These are phyloP conservation scores for Drosophila serrata DNA, from an alignment of 1,140 invertebrate species.

Conservation along the genomic window DNA sequence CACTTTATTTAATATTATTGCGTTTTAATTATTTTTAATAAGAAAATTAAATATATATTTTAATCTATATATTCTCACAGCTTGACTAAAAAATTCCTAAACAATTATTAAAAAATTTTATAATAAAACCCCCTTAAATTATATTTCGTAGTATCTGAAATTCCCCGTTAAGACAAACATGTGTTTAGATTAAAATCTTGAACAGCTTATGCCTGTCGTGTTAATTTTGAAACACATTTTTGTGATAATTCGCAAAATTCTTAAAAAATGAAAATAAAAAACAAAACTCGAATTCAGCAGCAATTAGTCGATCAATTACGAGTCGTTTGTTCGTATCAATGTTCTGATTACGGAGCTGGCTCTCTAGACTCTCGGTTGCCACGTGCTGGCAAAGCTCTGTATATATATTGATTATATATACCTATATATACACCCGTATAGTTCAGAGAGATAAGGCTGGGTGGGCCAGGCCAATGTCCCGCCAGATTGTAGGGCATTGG, in stretches of 20 bases:
- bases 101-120: not conserved
- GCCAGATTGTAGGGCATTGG: conserved; percentile 54
- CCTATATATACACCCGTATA: not conserved
- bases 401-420: not conserved
- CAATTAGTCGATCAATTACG: conserved; percentile 47
- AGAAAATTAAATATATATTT: too few relatives aligned
- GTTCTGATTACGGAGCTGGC: conserved; percentile 7
- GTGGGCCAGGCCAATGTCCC: conserved; percentile 21
- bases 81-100: too few relatives aligned
- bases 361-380: conserved; percentile 10
- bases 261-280: not conserved
- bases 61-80: not conserved
- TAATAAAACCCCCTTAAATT: not conserved
- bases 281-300: not conserved
- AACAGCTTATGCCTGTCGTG: not conserved
- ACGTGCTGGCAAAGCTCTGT: conserved; percentile 5
- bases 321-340: conserved; percentile 28
- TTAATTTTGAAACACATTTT: conserved; percentile 1
- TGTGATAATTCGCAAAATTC: not conserved
- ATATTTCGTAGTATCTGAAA: not conserved
- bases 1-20: too few relatives aligned
- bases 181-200: not conserved
- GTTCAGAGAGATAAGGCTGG: conserved; percentile 21
- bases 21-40: too few relatives aligned
- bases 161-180: not conserved